Evolutionary conservation across 2,888 invertebrate species (phyloP), one percentile per base, ranked within the genome.

Genomic region (Lordiphosa fenestrarum): DNA sequence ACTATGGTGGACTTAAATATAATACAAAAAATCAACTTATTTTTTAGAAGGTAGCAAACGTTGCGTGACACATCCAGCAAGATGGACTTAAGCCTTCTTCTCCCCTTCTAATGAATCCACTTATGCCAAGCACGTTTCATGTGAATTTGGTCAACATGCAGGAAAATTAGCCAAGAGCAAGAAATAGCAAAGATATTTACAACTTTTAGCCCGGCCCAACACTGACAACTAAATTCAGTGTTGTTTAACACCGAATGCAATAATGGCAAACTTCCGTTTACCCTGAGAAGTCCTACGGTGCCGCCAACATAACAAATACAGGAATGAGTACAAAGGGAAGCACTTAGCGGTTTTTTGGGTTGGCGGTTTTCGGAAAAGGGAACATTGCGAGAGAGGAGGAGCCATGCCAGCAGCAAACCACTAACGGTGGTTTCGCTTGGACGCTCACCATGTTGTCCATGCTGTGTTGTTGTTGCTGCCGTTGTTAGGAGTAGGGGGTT

Each of bases 121-220:
- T 72, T 72, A 83, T 84, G 75, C 85, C 57, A 58, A 52, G 73
- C 83, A 84, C 85, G 83, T 84, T 69, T 66, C 68, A 62, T 73
- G 65, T 58, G 69, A 66, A 65, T 74, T 66, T 78, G 74, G 61
- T 74, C 78, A 67, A 77, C 73, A 76, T 4, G 6, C 19, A 50
- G 33, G 19, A 38, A 58, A 56, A 64, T 73, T 53, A 60, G 57
- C 59, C 53, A 46, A 44, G 30, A 64, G 64, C 39, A 57, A 33
- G 21, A 33, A 30, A 42, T 38, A 35, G 10, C 19, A 38, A 13
- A 25, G 36, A 47, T 13, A 15, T n/a, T n/a, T 19, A 30, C 4
- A 15, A 7, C 6, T 44, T 2, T 44, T 10, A 13, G 13, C n/a
- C 23, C 9, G 9, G 21, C 4, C 37, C 60, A 57, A 57, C 57